Evolutionary conservation across 2,888 invertebrate genomes (phyloP), one percentile per base, ranked within the genome.

Genomic region (Epiblema foenella): DNA sequence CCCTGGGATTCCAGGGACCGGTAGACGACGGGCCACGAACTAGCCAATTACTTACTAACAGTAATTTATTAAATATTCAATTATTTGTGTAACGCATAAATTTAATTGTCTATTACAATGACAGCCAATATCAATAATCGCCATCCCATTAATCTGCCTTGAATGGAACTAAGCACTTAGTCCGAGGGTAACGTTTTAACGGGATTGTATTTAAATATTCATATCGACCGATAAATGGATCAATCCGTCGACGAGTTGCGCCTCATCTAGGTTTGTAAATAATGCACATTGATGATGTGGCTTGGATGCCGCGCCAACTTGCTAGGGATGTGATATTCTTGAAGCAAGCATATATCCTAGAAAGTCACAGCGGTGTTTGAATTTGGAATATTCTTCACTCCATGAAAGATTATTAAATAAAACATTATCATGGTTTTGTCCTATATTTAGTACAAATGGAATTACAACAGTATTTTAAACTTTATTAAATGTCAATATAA

Each of bases 201-300:
- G 54, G 29, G 8, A 68, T 62, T 56, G 56, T 68, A 52, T 58
- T 70, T 46, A 59, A 70, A 46, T 70, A 54, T 66, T 46, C 59
- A 66, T 65, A 68, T 46, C 20, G 20, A 58, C 59, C 54, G 62
- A 68, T 69, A 33, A 51, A 29, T 17, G 37, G 57, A 69, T 64
- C 63, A 63, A 57, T 69, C 72, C 17, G n/a, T 29, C 65, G 72
- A 82, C 79, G 75, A 65, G 77, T 84, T 68, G 69, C 18, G 62
- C 72, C 42, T 49, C 52, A 42, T 69, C 57, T 51, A 29, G 63
- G 29, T 24, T 49, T 39, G 33, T 69, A 64, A 69, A 63, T 69
- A 49, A 69, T 62, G 42, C 15, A 42, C 54, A 33, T 11, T 39
- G 24, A 51, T 46, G 46, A 46, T 46, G 46, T n/a, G 15, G 42